These are phyloP conservation scores for Ostrea edulis DNA, from an alignment of 1,140 invertebrate genomes.

Conservation along the genomic window DNA sequence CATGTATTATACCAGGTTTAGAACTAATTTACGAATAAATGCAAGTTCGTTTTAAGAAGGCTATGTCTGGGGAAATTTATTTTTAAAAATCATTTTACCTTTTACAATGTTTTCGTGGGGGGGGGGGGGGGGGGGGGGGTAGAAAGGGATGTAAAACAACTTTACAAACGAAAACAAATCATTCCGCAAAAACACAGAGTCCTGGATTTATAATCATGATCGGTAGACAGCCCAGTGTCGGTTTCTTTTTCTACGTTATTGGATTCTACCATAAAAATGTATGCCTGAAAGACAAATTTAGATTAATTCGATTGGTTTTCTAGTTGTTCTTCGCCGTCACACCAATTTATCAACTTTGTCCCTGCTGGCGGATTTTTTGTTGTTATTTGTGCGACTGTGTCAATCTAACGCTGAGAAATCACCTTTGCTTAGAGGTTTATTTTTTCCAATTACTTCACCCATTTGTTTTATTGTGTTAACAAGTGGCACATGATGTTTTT, in stretches of 20 bases:
- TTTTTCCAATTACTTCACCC: background rate
- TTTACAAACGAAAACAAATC: too few species aligned
- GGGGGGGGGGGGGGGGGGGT: too few species aligned
- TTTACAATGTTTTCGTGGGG: too few species aligned
- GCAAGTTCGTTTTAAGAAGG: too few species aligned
- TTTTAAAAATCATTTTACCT: too few species aligned
- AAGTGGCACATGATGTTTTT: background rate
- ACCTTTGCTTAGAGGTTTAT: background rate
- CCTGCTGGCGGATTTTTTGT: background rate
- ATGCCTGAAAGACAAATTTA: background rate
- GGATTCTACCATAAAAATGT: background rate
- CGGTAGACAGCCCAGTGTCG: too few species aligned
- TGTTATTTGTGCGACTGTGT: slow-evolving; percentile 1
- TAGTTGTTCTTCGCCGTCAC: background rate
- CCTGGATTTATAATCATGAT: too few species aligned
- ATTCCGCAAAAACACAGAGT: too few species aligned
- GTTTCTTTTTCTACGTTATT: background rate
- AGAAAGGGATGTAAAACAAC: too few species aligned
- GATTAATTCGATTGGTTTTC: background rate
- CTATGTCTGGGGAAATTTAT: too few species aligned
- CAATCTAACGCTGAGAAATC: background rate
- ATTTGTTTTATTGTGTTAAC: background rate
- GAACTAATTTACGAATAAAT: too few species aligned
- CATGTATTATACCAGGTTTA: too few species aligned
- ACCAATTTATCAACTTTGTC: background rate